A percentile compares a stretch with the other conserved stretches of the same genome.
phyloP scores from a whole-genome alignment of 2,797 vertebrate genomes.

The Yasuhikotakia modesta region DNA sequence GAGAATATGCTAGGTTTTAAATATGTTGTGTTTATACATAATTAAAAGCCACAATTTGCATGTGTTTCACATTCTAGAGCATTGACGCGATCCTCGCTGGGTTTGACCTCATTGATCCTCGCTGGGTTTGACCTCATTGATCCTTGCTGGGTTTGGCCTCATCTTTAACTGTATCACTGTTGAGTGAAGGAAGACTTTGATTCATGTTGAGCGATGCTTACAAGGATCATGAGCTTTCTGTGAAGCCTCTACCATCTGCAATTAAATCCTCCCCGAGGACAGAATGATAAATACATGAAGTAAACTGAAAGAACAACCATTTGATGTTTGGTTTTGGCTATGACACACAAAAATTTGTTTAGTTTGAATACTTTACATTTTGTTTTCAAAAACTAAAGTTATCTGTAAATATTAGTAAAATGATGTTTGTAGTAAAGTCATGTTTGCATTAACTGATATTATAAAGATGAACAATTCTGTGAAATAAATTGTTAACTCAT shows the following conservation, averaged over 20 bases:
- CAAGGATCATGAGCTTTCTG: slow-evolving; percentile 35
- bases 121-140: no score
- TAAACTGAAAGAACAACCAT: slow-evolving; percentile 29
- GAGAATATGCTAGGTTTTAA: slow-evolving; percentile 25
- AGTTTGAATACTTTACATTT: no score
- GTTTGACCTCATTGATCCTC: slow-evolving; percentile 32
- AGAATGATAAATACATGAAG: slow-evolving; percentile 12
- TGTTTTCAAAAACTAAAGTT: no score
- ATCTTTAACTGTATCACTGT: slow-evolving; percentile 25
- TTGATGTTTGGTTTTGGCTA: background rate
- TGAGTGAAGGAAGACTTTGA: slow-evolving; percentile 4
- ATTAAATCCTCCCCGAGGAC: slow-evolving; percentile 19
- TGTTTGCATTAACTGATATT: no score
- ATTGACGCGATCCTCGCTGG: background rate
- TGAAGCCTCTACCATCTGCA: slow-evolving; percentile 32
- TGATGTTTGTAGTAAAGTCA: no score
- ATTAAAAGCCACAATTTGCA: slow-evolving; percentile 40
- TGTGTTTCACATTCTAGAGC: slow-evolving; percentile 38
- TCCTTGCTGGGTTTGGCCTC: no score
- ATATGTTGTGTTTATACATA: slow-evolving; percentile 34
- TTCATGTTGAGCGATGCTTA: slow-evolving; percentile 21
- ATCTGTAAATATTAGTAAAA: no score
- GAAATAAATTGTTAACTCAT: no score
- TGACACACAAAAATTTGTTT: background rate
- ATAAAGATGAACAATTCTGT: no score